A percentile compares a stretch with the other conserved stretches of the same genome.
Conservation (phyloP, 2,113 vertebrate species). For the Elgaria multicarinata region DNA sequence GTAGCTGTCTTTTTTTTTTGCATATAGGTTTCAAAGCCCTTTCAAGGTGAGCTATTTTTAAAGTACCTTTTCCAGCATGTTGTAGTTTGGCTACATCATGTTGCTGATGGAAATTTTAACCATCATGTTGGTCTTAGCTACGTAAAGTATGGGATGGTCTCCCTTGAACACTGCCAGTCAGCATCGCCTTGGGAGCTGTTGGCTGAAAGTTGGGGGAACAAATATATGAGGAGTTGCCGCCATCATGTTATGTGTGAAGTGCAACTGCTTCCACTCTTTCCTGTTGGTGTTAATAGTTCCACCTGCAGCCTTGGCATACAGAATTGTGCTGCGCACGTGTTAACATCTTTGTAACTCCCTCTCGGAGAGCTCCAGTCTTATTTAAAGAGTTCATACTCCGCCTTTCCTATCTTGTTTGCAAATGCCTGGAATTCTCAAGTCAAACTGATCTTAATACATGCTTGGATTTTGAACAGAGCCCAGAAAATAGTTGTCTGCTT, state of each 20-base stretch:
- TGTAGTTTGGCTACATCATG: neutral
- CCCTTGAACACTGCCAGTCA: neutral
- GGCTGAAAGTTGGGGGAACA: neutral
- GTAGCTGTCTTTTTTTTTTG: neutral
- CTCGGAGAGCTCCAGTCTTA: neutral
- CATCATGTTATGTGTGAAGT: neutral
- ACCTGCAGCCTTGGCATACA: neutral
- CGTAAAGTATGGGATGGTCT: neutral
- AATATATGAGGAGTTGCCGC: too few species aligned
- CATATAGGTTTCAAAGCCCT: neutral
- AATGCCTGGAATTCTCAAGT: neutral
- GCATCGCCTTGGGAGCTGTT: neutral
- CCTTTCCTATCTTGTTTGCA: neutral
- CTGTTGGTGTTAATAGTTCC: neutral
- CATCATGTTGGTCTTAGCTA: neutral
- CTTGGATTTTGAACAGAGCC: neutral
- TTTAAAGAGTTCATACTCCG: neutral
- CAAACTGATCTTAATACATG: neutral
- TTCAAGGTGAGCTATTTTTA: neutral
- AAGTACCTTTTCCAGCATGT: neutral
- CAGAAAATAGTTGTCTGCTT: neutral
- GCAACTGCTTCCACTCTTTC: neutral
- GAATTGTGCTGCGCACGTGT: neutral
- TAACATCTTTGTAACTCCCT: neutral
- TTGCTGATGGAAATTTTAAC: neutral